Evolutionary conservation across 64 coral and sea anemone species (phyloP).

Genomic region (Acropora tenuis): DNA sequence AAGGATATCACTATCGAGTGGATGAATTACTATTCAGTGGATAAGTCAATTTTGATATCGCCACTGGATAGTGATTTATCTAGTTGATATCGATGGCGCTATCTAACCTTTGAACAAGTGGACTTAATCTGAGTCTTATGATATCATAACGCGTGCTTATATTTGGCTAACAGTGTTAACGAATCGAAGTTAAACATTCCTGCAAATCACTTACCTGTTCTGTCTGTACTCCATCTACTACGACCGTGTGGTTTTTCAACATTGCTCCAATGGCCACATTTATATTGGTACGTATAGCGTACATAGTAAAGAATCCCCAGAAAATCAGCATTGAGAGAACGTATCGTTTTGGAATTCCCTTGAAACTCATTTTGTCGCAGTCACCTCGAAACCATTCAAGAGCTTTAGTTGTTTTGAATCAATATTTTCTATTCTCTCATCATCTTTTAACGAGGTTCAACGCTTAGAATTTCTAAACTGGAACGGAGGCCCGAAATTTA

Average conservation of each 20-base stretch:
- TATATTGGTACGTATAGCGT: conserved; percentile 75
- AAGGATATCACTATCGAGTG: too few species aligned
- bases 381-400: too few species aligned
- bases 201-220: conserved; percentile 24
- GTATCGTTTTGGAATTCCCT: conserved; percentile 83
- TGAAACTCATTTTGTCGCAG: background rate
- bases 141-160: too few species aligned
- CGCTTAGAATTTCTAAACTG: background rate
- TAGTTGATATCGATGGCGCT: too few species aligned
- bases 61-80: too few species aligned
- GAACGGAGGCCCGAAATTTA: too few species aligned
- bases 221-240: conserved; percentile 41
- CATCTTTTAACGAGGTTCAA: background rate
- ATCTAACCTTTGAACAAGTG: too few species aligned
- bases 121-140: too few species aligned
- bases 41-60: background rate
- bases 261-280: conserved; percentile 92
- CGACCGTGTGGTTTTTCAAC: conserved; percentile 77
- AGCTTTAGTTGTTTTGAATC: background rate
- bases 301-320: conserved; percentile 87
- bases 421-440: background rate
- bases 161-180: background rate
- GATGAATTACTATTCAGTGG: too few species aligned
- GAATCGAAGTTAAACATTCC: background rate
- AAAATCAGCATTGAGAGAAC: conserved; percentile 75